These are phyloP conservation scores for Siniperca chuatsi DNA, from an alignment of 2,113 vertebrate genomes.

Conservation along the genomic window DNA sequence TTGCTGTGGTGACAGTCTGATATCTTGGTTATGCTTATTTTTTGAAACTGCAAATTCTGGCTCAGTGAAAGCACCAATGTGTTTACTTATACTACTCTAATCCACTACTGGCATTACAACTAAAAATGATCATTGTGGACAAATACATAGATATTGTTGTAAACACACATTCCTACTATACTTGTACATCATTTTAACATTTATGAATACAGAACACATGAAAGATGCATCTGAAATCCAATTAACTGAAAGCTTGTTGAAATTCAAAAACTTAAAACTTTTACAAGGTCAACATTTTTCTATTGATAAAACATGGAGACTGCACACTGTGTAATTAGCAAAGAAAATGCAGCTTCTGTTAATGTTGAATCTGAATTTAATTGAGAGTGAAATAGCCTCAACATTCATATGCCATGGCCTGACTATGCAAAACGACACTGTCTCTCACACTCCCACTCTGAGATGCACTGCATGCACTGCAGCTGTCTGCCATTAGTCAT, in stretches of 20 bases:
- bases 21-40: background rate
- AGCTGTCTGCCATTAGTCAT: conserved; percentile 47
- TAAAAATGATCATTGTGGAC: background rate
- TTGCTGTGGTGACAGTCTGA: background rate
- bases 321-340: background rate
- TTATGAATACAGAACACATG: background rate
- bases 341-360: conserved; percentile 3
- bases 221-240: conserved; percentile 1
- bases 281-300: conserved; percentile 12
- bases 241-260: conserved; percentile 11
- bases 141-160: background rate
- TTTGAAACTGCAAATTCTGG: background rate
- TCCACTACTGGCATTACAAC: background rate
- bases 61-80: background rate
- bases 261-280: conserved; percentile 21
- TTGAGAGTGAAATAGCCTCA: conserved; percentile 1
- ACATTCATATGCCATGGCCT: conserved; percentile 35
- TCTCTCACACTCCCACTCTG: conserved; percentile 28
- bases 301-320: conserved; percentile 1
- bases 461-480: conserved; percentile 40
- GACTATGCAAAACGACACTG: conserved; percentile 30
- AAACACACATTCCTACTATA: background rate
- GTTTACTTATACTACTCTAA: background rate
- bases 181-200: background rate
- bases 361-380: conserved; percentile 19